Base-by-base conservation (phyloP, 2,888 invertebrate genomes). In the Apamea monoglypha region DNA sequence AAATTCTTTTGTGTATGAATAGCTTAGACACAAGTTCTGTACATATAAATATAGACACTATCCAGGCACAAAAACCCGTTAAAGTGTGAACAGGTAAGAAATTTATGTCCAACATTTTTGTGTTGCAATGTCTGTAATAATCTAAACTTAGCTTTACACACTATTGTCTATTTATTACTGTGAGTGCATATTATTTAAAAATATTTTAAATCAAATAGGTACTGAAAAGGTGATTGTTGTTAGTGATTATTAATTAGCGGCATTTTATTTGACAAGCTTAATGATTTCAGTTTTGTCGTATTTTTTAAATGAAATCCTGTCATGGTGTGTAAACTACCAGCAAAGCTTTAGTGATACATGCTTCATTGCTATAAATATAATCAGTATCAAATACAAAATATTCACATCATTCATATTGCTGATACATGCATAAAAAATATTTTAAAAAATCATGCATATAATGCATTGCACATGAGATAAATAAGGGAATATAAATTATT, bases 341-440 rank as follows among this genome's bases (percentile, higher is more conserved):
- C 87, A 85, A 92, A 92, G 91, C 91, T 87, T 87, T 84, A 83
- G 85, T 88, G 80, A 86, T 81, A 74, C 85, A 86, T 90, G 86
- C 84, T 83, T 77, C 47, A 71, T 68, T 74, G 56, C 76, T 47
- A 85, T 82, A 77, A 80, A 63, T 64, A 78, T 40, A 76, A 74
- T 76, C 50, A 74, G 18, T 63, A 18, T 80, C 73, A 82, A 80
- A 81, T 76, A 80, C 59, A 85, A 81, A 85, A 81, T 83, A 78
- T 83, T 85, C 36, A 84, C 53, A 74, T 87, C 74, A 86, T 63
- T 77, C 75, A 75, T 74, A 68, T 69, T 81, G 53, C 59, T 53
- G 83, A 86, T 85, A 78, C 88, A 88, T 82, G 86, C 82, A 77
- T 72, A 76, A 68, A 68, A 85, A 84, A 79, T 81, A 47, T 36